Conservation (phyloP, 2,888 invertebrate genomes). For the Prostheceraeus crozeri region DNA sequence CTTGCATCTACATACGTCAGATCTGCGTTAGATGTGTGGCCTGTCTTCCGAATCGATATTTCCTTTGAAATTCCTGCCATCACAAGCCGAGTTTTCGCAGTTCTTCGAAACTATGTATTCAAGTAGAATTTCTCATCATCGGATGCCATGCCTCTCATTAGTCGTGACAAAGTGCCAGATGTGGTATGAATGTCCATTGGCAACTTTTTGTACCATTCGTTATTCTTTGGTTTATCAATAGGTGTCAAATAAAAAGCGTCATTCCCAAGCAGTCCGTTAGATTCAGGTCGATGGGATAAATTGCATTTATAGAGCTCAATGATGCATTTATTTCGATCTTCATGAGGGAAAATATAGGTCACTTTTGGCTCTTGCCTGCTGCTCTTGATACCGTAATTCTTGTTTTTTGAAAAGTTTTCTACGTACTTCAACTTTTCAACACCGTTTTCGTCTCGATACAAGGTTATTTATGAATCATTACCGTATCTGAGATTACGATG, state of each 20-base stretch:
- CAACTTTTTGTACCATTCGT: not conserved
- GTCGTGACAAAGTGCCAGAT: not conserved
- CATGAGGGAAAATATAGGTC: conserved; percentile 3
- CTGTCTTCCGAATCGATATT: conserved; percentile 5
- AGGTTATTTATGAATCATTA: conserved; percentile 2
- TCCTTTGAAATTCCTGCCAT: conserved; percentile 20
- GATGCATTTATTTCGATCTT: conserved; percentile 6
- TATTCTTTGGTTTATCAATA: conserved; percentile 5
- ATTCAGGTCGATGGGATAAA: conserved; percentile 6
- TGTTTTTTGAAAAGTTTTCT: not conserved
- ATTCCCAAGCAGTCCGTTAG: not conserved
- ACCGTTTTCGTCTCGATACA: conserved; percentile 5
- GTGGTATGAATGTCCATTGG: conserved; percentile 18
- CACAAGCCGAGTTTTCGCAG: conserved; percentile 4
- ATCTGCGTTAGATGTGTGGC: conserved; percentile 15
- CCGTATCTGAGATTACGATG: conserved; percentile 5
- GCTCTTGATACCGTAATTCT: not conserved
- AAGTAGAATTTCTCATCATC: too few species aligned
- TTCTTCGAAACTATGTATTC: conserved; percentile 7
- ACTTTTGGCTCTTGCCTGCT: conserved; percentile 4
- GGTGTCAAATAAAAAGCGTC: conserved; percentile 10
- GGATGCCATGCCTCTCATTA: conserved; percentile 10
- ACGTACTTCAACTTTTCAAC: conserved; percentile 15
- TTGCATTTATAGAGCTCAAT: not conserved
- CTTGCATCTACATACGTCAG: conserved; percentile 8